Evolutionary conservation across 2,113 vertebrate genomes (phyloP).

Genomic region (Pelvicachromis taeniatus): DNA sequence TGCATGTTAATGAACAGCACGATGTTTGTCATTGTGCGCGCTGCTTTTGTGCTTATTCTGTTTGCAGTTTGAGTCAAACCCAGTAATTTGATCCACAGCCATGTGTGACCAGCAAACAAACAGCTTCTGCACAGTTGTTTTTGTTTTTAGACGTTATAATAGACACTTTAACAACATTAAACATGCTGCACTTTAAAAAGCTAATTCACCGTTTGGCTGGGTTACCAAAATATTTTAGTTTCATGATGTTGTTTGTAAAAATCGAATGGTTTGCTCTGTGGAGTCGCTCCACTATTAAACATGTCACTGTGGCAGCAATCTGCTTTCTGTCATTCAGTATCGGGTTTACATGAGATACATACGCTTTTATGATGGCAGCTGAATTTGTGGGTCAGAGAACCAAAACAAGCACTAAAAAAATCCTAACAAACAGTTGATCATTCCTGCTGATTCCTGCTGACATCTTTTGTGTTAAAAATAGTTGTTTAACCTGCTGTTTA

Average conservation of each 20-base stretch:
- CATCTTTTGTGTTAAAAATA: background rate
- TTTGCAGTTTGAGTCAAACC: background rate
- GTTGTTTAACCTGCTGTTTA: rapidly evolving
- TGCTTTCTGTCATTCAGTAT: background rate
- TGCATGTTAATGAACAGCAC: background rate
- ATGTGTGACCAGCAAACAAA: background rate
- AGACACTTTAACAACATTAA: background rate
- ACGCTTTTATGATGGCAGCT: background rate
- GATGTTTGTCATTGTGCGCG: background rate
- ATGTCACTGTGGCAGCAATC: background rate
- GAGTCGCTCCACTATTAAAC: background rate
- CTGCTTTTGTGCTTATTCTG: background rate
- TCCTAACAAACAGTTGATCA: background rate
- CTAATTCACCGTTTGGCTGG: background rate
- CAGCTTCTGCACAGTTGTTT: background rate
- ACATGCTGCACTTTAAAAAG: background rate
- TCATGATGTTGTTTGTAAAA: background rate
- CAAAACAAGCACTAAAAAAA: background rate
- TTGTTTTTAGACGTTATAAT: rapidly evolving
- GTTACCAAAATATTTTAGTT: background rate
- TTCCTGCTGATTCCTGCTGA: background rate
- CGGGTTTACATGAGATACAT: background rate
- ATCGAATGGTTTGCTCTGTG: background rate
- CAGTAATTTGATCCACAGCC: background rate
- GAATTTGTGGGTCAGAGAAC: background rate